Evolutionary conservation across 2,888 invertebrate species (phyloP), one percentile per base, ranked within the genome.

Genomic region (Drosophila nigricruria): DNA sequence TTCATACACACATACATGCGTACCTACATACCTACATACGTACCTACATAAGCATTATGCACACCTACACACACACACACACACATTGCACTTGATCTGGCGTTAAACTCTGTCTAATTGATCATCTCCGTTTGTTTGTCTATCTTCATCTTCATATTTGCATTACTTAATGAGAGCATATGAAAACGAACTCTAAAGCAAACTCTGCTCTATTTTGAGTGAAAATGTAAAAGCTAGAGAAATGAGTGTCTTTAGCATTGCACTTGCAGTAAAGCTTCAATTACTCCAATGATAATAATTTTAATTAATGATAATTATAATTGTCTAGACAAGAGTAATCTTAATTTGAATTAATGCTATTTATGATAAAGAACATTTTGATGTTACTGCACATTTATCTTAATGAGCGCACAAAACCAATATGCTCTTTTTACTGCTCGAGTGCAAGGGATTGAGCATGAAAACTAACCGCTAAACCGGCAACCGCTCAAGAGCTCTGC

Each of bases 91-190:
- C 1, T 49, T 14, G 30, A 18, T 30, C 20, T 18, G 18, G 18
- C 14, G 18, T 8, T 49, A 49, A 30, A 49, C 5, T 27, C 27
- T n/a, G 9, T 12, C 27, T 47, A 47, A 27, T 47, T 49, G 47
- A 30, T 18, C 27, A 49, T 49, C 47, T 49, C 18, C 12, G 47
- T 30, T 47, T 47, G n/a, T 18, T 30, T 47, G 18, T 12, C 6
- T 12, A 49, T 30, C 47, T 18, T 49, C 18, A 30, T n/a, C 47
- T 6, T 30, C 3, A 18, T 49, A 49, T 49, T 49, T 49, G 47
- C 27, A 27, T 30, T 49, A 9, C 18, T 14, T 18, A 32, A 49
- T 18, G 3, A 49, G 49, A 30, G 27, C 47, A 47, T 12, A 12
- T 18, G 30, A 49, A 30, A 49, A 6, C 2, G 30, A 30, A 14